A percentile compares a stretch with the other conserved stretches of the same genome.
phyloP scores from a whole-genome alignment of 2,113 vertebrate genomes.

The Tor tambroides region DNA sequence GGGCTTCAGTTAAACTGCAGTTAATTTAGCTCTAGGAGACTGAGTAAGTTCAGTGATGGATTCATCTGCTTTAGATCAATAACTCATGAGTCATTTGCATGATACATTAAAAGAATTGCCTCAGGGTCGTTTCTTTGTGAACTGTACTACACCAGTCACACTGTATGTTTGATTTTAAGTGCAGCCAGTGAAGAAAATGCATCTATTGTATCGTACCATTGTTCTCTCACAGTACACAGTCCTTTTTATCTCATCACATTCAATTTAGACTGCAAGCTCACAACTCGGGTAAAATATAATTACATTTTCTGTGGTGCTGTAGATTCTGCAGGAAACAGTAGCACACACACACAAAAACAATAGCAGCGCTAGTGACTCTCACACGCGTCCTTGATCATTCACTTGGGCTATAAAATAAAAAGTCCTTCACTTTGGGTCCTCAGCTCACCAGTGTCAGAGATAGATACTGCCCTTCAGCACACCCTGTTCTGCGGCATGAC shows the following conservation, averaged over 20 bases:
- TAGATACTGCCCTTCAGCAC: conserved; percentile 13
- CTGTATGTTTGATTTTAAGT: not conserved
- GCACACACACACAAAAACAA: conserved; percentile 2
- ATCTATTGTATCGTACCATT: not conserved
- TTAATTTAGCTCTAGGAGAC: not conserved
- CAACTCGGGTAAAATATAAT: not conserved
- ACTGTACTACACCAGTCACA: not conserved
- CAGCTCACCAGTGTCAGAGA: not conserved
- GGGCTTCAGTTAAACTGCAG: not conserved
- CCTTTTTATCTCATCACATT: conserved; percentile 16
- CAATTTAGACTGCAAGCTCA: conserved; percentile 16
- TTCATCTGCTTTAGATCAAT: not conserved
- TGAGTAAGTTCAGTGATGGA: not conserved
- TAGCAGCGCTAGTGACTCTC: not conserved
- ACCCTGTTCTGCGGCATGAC: conserved; percentile 24
- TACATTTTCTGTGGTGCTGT: not conserved
- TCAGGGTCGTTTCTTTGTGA: not conserved
- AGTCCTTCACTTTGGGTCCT: not conserved
- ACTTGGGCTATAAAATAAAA: conserved; percentile 23
- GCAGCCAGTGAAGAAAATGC: not conserved
- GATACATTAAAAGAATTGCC: not conserved
- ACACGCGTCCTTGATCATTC: not conserved
- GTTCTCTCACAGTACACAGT: not conserved
- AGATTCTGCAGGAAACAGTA: not conserved
- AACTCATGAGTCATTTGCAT: not conserved